A percentile compares a stretch with the other conserved stretches of the same genome.
These are phyloP conservation scores for Esox masquinongy DNA, from an alignment of 2,797 vertebrate species.

Conservation along the genomic window DNA sequence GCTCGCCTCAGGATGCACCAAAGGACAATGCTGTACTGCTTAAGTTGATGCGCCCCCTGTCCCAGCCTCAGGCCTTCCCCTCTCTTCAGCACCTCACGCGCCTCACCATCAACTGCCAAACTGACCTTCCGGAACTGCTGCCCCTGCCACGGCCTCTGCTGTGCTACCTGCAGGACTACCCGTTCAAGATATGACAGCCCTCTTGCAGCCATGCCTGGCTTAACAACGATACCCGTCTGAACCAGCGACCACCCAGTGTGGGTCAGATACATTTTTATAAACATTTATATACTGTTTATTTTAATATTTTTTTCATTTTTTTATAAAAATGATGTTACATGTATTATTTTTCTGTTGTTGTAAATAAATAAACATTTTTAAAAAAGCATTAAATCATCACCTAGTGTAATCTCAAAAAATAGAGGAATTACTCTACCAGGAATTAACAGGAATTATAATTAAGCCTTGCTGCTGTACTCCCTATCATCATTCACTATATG, in stretches of 20 bases:
- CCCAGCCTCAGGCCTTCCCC: conserved; percentile 76
- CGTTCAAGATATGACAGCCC: conserved; percentile 83
- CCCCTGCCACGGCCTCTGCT: conserved; percentile 85
- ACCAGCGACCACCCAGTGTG: neutral
- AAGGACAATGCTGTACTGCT: conserved; percentile 80
- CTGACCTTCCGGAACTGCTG: conserved; percentile 74
- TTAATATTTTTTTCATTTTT: conserved; percentile 21
- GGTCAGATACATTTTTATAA: conserved; percentile 23
- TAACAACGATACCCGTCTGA: neutral
- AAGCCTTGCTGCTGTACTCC: neutral
- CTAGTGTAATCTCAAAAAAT: neutral
- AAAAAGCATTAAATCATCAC: neutral
- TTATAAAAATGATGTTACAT: neutral
- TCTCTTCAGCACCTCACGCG: conserved; percentile 91
- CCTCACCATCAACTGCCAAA: conserved; percentile 84
- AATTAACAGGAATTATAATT: neutral
- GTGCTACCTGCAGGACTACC: conserved; percentile 88
- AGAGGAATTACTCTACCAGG: neutral
- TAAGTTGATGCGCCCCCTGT: conserved; percentile 81
- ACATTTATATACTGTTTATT: conserved; percentile 12
- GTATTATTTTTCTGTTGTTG: conserved; percentile 11
- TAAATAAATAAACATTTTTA: conserved; percentile 18
- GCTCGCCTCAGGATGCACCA: conserved; percentile 44
- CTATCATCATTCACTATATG: neutral
- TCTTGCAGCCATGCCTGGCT: neutral